A percentile compares a stretch with the other conserved stretches of the same genome.
These are phyloP conservation scores for Anaspis maculata DNA, from an alignment of 2,888 invertebrate species.

Conservation along the genomic window DNA sequence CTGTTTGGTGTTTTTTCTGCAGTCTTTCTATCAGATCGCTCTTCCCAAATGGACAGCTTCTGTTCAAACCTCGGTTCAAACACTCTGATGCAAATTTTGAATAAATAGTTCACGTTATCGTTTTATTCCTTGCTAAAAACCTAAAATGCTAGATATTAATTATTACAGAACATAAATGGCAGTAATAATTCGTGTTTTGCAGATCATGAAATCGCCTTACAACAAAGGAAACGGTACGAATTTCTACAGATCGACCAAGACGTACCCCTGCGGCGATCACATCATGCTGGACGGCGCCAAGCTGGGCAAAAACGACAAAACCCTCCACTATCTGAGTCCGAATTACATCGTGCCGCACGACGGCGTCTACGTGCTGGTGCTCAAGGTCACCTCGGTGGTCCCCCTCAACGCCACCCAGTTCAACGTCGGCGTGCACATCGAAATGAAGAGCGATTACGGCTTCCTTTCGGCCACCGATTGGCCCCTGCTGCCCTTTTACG, in stretches of 20 bases:
- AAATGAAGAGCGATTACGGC: slow-evolving; percentile 69
- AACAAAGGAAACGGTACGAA: slow-evolving; percentile 3
- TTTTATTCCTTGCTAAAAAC: background rate
- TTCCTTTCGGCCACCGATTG: slow-evolving; percentile 85
- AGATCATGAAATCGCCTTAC: slow-evolving; percentile 7
- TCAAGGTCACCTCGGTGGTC: slow-evolving; percentile 40
- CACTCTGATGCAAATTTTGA: slow-evolving; percentile 14
- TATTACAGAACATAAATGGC: slow-evolving; percentile 1
- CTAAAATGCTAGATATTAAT: no score
- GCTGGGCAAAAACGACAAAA: slow-evolving; percentile 27
- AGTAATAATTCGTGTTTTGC: slow-evolving; percentile 1
- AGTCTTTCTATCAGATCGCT: no score
- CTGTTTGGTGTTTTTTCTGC: no score
- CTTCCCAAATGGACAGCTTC: no score
- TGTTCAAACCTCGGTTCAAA: no score
- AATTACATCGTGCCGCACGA: slow-evolving; percentile 54
- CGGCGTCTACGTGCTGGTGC: slow-evolving; percentile 61
- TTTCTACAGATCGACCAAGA: slow-evolving; percentile 10
- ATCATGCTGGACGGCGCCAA: slow-evolving; percentile 30
- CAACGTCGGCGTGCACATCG: slow-evolving; percentile 55
- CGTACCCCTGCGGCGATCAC: slow-evolving; percentile 34
- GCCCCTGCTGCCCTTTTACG: slow-evolving; percentile 84
- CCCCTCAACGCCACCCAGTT: slow-evolving; percentile 40
- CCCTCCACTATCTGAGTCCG: slow-evolving; percentile 29
- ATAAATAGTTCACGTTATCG: background rate